A percentile compares a stretch with the other conserved stretches of the same genome.
Evolutionary conservation across 2,888 invertebrate species (phyloP).

Genomic region (Pegoplata infirma): DNA sequence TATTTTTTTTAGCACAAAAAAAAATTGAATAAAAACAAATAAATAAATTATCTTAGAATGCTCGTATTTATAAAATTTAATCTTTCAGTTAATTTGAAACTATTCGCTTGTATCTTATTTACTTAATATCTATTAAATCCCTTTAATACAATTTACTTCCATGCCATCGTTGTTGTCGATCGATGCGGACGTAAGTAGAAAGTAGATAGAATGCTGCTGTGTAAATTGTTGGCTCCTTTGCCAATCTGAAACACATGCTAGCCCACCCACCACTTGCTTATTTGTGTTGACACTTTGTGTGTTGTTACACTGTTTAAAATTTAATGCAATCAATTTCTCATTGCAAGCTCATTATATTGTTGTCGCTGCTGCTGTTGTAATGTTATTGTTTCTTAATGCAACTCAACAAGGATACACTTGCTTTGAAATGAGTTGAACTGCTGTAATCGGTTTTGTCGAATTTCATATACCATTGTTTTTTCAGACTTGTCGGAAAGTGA

Average conservation of each 20-base stretch:
- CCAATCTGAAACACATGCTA: not conserved
- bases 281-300: constrained; percentile 40
- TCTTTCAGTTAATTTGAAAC: constrained; percentile 30
- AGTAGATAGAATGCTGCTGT: too few relatives aligned
- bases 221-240: constrained; percentile 27
- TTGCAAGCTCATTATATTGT: constrained; percentile 47
- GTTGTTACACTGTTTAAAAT: constrained; percentile 22
- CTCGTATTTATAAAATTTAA: constrained; percentile 10
- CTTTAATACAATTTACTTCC: constrained; percentile 41
- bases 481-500: too few relatives aligned
- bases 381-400: constrained; percentile 19
- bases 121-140: constrained; percentile 32
- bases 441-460: too few relatives aligned
- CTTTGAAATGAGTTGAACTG: too few relatives aligned
- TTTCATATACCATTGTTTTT: too few relatives aligned
- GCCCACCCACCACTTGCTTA: constrained; percentile 6
- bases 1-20: not conserved
- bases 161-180: constrained; percentile 42
- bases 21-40: not conserved
- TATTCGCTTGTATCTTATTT: not conserved
- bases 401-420: constrained; percentile 13
- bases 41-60: not conserved
- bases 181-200: constrained; percentile 45
- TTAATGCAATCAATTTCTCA: constrained; percentile 59
- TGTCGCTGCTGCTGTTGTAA: constrained; percentile 33